Base-by-base conservation (phyloP, 1,140 invertebrate genomes). In the Archegozetes longisetosus region DNA sequence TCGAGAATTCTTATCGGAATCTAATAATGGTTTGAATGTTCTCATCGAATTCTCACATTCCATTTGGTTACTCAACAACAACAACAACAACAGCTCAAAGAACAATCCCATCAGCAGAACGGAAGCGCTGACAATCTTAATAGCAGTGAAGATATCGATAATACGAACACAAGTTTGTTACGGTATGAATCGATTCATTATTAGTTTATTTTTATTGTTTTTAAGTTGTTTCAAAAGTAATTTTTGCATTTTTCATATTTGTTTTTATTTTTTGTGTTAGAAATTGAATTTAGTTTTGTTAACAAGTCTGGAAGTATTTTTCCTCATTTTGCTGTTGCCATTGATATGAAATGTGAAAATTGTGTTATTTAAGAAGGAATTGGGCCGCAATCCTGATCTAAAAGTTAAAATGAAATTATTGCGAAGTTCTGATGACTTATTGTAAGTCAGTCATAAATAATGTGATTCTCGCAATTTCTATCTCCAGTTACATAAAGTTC, bases 11-110 rank as follows among this genome's bases (percentile, higher is more conserved):
- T 77, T 99, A 47, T 88, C 92, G 73, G 89, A 96, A 65, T 82
- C 88, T 61, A 95, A 98, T 74, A 84, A 88, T 72, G 95, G 95
- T 2, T 74, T 99, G 56, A 90, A 97, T 73, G 88, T 95, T 47
- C 77, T 99, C 57, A 88, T 98, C 60, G 91, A 97, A 73, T 99
- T 77, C 79, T 98, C 62, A 91, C 87, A 74, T 93, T 91, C 77
- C 80, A 88, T 65, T 77, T 93, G 67, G 80, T 84, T 66, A 92
- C 91, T 85, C 88, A 61, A 53, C 62, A 62, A 46, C 20, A 55
- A 22, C 6, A 61, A 62, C 61, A 62, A 48, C 26, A 32, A 53
- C 27, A 55, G 9, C 17, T 50, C 2, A 46, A 58, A 25, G n/a
- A 60, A 23, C 56, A n/a, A 22, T 6, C 29, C 9, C 29, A 54